phyloP scores from a whole-genome alignment of 2,888 invertebrate species.

The Catocala nupta region DNA sequence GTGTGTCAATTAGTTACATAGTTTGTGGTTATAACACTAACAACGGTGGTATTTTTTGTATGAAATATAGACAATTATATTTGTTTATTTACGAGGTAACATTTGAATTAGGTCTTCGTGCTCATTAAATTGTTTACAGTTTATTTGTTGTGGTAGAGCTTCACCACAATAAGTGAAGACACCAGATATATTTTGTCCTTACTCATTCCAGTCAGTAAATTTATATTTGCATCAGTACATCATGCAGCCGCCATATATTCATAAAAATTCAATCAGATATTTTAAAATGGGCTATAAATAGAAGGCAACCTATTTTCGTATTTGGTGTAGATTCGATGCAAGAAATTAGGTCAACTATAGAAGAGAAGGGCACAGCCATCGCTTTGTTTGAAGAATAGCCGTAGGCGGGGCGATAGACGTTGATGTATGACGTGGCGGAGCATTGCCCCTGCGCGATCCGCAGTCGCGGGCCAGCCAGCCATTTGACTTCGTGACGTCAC shows the following conservation, averaged over 20 bases:
- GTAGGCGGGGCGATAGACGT: conserved; percentile 47
- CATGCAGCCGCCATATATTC: neutral
- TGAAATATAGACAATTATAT: too few relatives aligned
- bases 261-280: conserved; percentile 13
- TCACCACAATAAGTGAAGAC: neutral
- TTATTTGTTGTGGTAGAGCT: neutral
- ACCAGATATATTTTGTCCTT: neutral
- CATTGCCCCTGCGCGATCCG: conserved; percentile 67
- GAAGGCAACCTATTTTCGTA: conserved; percentile 49
- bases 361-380: conserved; percentile 46
- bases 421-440: conserved; percentile 62
- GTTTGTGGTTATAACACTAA: too few relatives aligned
- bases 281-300: conserved; percentile 36
- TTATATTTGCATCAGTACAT: too few relatives aligned
- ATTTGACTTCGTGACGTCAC: conserved; percentile 15
- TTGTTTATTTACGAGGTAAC: too few relatives aligned
- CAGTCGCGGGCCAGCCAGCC: conserved; percentile 40
- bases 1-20: too few relatives aligned
- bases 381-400: conserved; percentile 49
- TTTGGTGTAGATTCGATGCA: conserved; percentile 44
- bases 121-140: conserved; percentile 5
- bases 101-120: too few relatives aligned
- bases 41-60: too few relatives aligned
- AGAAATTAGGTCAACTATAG: conserved; percentile 63
- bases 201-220: too few relatives aligned